These are phyloP conservation scores for Philereme transversata DNA, from an alignment of 2,888 invertebrate species.

Conservation along the genomic window DNA sequence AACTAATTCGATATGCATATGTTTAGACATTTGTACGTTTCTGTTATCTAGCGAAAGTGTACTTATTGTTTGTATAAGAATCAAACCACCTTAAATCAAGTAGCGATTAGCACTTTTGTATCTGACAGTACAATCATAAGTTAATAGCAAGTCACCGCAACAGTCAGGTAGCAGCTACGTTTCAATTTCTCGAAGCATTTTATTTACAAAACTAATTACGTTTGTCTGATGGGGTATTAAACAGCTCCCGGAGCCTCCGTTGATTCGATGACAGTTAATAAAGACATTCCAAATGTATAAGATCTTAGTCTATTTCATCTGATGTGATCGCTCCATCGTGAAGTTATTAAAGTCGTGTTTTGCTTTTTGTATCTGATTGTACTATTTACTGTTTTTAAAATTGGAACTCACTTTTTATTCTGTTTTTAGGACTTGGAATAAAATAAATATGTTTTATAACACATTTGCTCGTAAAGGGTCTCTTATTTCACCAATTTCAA, in stretches of 20 bases:
- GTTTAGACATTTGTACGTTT: no score
- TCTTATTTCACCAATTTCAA: no score
- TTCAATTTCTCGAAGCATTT: slow-evolving; percentile 83
- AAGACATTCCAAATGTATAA: slow-evolving; percentile 78
- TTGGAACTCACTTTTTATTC: slow-evolving; percentile 26
- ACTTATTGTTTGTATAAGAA: no score
- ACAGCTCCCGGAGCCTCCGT: slow-evolving; percentile 72
- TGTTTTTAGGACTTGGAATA: no score
- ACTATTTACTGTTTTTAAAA: slow-evolving; percentile 39
- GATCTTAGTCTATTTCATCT: slow-evolving; percentile 66
- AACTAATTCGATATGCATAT: no score
- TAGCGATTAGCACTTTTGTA: slow-evolving; percentile 43
- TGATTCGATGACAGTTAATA: slow-evolving; percentile 82
- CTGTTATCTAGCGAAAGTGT: no score
- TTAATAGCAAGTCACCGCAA: slow-evolving; percentile 76
- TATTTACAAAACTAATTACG: slow-evolving; percentile 84
- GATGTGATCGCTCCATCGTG: slow-evolving; percentile 63
- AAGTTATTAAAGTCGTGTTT: slow-evolving; percentile 57
- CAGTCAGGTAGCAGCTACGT: slow-evolving; percentile 78
- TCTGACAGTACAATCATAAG: slow-evolving; percentile 59
- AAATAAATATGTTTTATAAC: no score
- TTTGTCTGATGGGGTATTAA: slow-evolving; percentile 81
- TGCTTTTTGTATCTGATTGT: slow-evolving; percentile 51
- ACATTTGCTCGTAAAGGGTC: no score
- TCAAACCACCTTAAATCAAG: not conserved